phyloP scores from a whole-genome alignment of 2,113 vertebrate genomes.

The Gavia stellata region DNA sequence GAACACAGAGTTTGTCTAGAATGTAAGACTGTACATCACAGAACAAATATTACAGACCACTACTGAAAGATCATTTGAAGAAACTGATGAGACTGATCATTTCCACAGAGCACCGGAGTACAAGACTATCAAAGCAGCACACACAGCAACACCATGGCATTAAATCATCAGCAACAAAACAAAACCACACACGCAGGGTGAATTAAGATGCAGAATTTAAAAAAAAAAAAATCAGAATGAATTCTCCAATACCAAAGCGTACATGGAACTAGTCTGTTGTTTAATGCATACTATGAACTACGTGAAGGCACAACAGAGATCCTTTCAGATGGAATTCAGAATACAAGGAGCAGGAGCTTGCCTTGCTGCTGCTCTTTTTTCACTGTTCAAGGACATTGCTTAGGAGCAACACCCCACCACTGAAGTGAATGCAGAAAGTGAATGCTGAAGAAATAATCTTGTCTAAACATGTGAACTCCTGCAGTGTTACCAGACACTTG shows the following conservation, averaged over 20 bases:
- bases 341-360: not conserved
- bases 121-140: not conserved
- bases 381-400: not conserved
- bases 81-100: not conserved
- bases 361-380: not conserved
- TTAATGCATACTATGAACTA: not conserved
- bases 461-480: not conserved
- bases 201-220: not conserved
- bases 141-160: not conserved
- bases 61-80: not conserved
- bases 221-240: not conserved
- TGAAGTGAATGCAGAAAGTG: not conserved
- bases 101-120: not conserved
- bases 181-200: not conserved
- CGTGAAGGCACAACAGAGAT: not conserved
- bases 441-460: not conserved
- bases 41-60: not conserved
- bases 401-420: not conserved
- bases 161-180: not conserved
- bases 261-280: not conserved
- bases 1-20: not conserved
- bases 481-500: not conserved
- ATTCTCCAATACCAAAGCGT: not conserved
- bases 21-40: not conserved
- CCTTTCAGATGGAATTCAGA: not conserved